Conservation (phyloP, 2,113 vertebrate species). For the Corythaixoides concolor region DNA sequence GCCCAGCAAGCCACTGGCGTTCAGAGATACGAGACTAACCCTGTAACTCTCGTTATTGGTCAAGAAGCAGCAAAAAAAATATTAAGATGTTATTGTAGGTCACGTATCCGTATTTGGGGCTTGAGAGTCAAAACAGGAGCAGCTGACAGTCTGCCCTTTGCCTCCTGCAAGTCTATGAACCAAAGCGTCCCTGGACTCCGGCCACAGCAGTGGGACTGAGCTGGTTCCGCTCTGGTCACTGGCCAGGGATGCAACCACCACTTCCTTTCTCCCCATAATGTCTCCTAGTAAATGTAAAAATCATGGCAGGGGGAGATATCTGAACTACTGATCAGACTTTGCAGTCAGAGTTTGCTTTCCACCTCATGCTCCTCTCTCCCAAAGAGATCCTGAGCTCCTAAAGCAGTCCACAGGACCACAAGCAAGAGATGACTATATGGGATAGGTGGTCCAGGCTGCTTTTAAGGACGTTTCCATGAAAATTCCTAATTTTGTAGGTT, state of each 20-base stretch:
- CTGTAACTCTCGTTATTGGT: not conserved
- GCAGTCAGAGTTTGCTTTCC: not conserved
- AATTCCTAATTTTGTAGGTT: not conserved
- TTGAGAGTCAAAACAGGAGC: not conserved
- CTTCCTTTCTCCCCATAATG: not conserved
- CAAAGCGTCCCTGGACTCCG: not conserved
- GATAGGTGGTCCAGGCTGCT: not conserved
- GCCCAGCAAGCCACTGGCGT: not conserved
- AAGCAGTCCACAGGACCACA: not conserved
- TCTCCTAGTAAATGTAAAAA: not conserved
- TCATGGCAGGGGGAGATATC: not conserved
- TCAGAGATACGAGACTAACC: not conserved
- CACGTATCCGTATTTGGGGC: not conserved
- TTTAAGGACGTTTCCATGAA: not conserved
- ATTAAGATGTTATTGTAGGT: not conserved
- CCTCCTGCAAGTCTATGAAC: not conserved
- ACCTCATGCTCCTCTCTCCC: not conserved
- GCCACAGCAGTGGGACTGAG: not conserved
- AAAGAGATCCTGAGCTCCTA: not conserved
- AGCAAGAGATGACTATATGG: not conserved
- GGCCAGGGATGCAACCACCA: not conserved
- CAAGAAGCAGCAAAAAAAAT: not conserved
- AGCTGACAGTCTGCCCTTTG: conserved; percentile 28
- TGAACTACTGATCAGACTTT: not conserved
- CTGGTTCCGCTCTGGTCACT: not conserved